Percentiles rank a stretch among this genome's conserved stretches.
These are phyloP conservation scores for Euphonia xanthogaster DNA, from an alignment of 2,797 vertebrate genomes.

Conservation along the genomic window DNA sequence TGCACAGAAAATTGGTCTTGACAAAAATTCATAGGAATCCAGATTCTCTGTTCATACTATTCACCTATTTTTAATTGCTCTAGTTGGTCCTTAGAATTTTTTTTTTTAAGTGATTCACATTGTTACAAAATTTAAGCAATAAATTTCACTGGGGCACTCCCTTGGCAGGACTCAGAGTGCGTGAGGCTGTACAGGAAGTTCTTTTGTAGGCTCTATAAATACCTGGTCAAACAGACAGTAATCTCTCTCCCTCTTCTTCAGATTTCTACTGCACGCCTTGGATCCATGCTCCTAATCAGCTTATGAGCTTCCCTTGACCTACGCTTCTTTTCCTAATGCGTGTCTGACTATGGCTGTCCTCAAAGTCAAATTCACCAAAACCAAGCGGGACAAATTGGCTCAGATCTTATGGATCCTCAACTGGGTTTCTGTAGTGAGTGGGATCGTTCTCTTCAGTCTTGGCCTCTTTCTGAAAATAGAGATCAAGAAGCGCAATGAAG, in stretches of 20 bases:
- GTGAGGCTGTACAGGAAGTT: neutral
- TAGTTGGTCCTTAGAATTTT: neutral
- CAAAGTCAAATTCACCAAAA: conserved; percentile 88
- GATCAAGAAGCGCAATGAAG: conserved; percentile 85
- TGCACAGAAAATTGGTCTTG: neutral
- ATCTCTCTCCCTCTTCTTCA: conserved; percentile 45
- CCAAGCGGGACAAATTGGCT: conserved; percentile 86
- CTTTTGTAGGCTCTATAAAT: conserved; percentile 33
- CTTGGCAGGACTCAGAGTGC: neutral
- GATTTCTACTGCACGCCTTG: neutral
- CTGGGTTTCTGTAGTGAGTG: conserved; percentile 89
- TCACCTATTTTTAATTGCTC: neutral
- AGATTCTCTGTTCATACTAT: neutral
- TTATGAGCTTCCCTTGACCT: conserved; percentile 43
- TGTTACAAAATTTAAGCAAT: neutral
- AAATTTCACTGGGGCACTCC: neutral
- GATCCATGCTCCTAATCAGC: conserved; percentile 39
- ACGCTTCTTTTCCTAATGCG: neutral
- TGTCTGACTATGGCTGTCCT: conserved; percentile 84
- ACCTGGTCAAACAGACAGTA: conserved; percentile 25
- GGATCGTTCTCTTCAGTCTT: conserved; percentile 86
- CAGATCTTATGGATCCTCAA: conserved; percentile 93
- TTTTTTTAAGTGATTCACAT: neutral
- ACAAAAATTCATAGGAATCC: neutral
- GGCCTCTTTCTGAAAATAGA: conserved; percentile 91